Conservation (phyloP, 2,797 vertebrate species). For the Octomys mimax region DNA sequence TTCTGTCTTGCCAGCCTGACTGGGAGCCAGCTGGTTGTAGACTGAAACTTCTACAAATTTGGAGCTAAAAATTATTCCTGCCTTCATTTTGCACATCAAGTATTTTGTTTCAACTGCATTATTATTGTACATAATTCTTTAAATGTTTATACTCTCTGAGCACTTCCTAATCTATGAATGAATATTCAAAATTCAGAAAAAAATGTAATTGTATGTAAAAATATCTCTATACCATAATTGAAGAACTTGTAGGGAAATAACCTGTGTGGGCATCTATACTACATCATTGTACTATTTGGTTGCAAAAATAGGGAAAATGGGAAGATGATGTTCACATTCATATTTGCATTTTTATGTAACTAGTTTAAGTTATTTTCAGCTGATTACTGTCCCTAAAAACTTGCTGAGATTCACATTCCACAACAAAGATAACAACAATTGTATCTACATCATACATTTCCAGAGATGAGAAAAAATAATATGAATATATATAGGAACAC, state of each 20-base stretch:
- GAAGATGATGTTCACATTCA: background rate
- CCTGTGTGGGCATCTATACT: background rate
- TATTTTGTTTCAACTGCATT: background rate
- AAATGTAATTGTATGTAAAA: background rate
- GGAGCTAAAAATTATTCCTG: too few species aligned
- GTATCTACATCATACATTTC: constrained; percentile 4
- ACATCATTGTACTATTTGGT: background rate
- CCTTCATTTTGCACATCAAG: too few species aligned
- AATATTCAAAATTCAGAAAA: constrained; percentile 31
- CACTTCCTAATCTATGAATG: background rate
- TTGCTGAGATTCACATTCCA: background rate
- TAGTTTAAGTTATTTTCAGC: background rate
- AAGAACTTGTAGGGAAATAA: background rate
- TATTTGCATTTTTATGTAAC: constrained; percentile 9
- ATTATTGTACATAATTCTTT: background rate
- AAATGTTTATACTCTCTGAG: background rate
- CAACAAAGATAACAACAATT: constrained; percentile 23
- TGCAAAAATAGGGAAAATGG: background rate
- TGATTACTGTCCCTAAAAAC: background rate
- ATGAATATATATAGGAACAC: background rate
- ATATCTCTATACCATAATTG: background rate
- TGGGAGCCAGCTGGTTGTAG: too few species aligned
- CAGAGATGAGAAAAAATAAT: background rate
- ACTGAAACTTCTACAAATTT: too few species aligned
- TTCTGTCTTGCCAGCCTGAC: too few species aligned